Conservation (phyloP, 64 coral and sea anemone genomes). For the Anthopleura sola region DNA sequence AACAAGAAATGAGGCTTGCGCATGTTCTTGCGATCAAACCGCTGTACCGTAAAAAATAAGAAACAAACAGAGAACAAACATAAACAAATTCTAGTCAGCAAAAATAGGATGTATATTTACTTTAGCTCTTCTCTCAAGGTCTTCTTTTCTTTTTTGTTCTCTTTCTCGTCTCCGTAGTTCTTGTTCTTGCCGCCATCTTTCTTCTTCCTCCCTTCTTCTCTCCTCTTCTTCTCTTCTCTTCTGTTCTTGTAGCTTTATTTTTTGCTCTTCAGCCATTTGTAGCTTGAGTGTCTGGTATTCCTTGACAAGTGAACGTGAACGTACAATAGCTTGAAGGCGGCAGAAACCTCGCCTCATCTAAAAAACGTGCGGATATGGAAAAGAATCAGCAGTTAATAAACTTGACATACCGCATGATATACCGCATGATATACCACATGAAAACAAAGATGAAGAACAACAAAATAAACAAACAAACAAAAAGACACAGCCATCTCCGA, state of each 20-base stretch:
- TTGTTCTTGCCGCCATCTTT: conserved; percentile 35
- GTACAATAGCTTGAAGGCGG: conserved; percentile 44
- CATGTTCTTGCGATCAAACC: background rate
- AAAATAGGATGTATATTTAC: background rate
- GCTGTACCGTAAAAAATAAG: background rate
- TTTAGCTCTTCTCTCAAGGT: conserved; percentile 10
- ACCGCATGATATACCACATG: no score
- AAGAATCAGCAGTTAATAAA: background rate
- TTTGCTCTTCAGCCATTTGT: background rate
- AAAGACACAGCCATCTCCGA: background rate
- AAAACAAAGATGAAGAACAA: no score
- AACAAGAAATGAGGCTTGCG: background rate
- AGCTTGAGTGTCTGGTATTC: background rate
- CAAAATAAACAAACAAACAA: background rate
- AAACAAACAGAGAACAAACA: background rate
- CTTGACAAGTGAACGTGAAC: background rate
- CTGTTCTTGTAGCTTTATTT: conserved; percentile 22
- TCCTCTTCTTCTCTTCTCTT: conserved; percentile 17
- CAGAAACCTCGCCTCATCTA: conserved; percentile 36
- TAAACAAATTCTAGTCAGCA: background rate
- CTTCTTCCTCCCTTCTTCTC: conserved; percentile 24
- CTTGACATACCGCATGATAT: no score
- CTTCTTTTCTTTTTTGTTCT: conserved; percentile 34
- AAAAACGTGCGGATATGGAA: background rate
- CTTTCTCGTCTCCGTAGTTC: conserved; percentile 27